A percentile compares a stretch with the other conserved stretches of the same genome.
Conservation (phyloP, 2,888 invertebrate genomes). For the Resseliella maxima region DNA sequence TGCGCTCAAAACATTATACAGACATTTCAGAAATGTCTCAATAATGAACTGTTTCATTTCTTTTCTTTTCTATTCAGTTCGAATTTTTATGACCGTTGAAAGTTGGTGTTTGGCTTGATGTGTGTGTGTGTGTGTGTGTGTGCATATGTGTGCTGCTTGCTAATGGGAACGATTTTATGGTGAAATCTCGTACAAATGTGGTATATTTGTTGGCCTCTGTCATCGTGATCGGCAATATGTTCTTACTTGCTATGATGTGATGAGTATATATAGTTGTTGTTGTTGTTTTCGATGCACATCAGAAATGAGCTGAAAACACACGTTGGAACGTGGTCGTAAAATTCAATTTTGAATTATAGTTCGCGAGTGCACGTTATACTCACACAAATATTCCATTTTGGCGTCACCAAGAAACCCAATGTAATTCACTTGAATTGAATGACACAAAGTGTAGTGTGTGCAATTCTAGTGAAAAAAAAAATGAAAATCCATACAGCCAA, state of each 20-base stretch:
- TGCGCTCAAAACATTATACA: neutral
- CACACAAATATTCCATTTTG: neutral
- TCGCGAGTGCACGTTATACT: neutral
- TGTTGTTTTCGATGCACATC: neutral
- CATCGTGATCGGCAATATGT: neutral
- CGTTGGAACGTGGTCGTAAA: constrained; percentile 41
- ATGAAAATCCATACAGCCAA: constrained; percentile 7
- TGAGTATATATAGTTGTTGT: neutral
- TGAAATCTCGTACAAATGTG: neutral
- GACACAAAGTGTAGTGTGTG: neutral
- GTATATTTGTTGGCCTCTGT: neutral
- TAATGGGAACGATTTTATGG: neutral
- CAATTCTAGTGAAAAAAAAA: neutral
- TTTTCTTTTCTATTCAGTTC: neutral
- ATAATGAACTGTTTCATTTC: constrained; percentile 17
- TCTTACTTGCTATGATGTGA: neutral
- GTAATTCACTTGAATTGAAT: neutral
- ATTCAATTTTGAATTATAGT: constrained; percentile 19
- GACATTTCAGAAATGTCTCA: constrained; percentile 15
- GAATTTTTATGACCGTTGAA: neutral
- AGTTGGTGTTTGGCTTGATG: neutral
- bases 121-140: neutral
- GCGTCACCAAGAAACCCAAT: neutral
- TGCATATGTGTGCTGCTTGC: neutral
- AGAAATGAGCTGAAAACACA: neutral